A percentile compares a stretch with the other conserved stretches of the same genome.
These are phyloP conservation scores for Listrodromus nycthemerus DNA, from an alignment of 2,888 invertebrate genomes.

Conservation along the genomic window DNA sequence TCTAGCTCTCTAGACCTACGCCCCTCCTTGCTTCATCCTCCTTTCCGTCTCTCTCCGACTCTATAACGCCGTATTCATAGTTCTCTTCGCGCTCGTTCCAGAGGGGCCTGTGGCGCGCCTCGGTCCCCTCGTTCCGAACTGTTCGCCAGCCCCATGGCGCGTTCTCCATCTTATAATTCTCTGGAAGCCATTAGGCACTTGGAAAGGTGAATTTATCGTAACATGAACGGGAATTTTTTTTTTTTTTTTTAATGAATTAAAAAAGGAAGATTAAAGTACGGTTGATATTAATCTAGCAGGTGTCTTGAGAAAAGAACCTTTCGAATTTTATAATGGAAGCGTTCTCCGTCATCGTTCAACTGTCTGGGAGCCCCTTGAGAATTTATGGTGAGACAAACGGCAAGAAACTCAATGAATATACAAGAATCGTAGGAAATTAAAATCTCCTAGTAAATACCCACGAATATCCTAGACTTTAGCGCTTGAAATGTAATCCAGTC, in stretches of 20 bases:
- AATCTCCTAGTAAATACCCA: too few relatives aligned
- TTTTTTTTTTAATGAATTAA: not conserved
- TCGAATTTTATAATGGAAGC: not conserved
- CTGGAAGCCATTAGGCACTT: slow-evolving; percentile 9
- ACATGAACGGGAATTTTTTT: not conserved
- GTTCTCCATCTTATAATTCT: slow-evolving; percentile 60
- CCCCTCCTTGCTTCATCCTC: slow-evolving; percentile 52
- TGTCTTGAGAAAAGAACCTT: not conserved
- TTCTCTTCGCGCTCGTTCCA: slow-evolving; percentile 54
- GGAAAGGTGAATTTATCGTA: not conserved
- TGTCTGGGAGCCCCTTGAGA: not conserved
- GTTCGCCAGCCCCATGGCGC: slow-evolving; percentile 59
- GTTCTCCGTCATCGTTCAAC: not conserved
- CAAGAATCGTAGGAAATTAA: too few relatives aligned
- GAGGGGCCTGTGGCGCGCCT: slow-evolving; percentile 59
- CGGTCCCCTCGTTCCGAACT: slow-evolving; percentile 60
- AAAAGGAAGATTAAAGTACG: not conserved
- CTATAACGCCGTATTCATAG: slow-evolving; percentile 32
- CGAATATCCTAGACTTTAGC: too few relatives aligned
- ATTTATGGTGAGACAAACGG: not conserved
- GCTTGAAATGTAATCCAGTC: too few relatives aligned
- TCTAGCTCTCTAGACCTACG: slow-evolving; percentile 62
- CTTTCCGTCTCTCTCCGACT: slow-evolving; percentile 21
- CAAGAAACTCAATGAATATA: too few relatives aligned
- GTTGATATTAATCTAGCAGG: not conserved